Evolutionary conservation across 2,113 vertebrate species (phyloP), one percentile per base, ranked within the genome.

Genomic region (Panurus biarmicus): DNA sequence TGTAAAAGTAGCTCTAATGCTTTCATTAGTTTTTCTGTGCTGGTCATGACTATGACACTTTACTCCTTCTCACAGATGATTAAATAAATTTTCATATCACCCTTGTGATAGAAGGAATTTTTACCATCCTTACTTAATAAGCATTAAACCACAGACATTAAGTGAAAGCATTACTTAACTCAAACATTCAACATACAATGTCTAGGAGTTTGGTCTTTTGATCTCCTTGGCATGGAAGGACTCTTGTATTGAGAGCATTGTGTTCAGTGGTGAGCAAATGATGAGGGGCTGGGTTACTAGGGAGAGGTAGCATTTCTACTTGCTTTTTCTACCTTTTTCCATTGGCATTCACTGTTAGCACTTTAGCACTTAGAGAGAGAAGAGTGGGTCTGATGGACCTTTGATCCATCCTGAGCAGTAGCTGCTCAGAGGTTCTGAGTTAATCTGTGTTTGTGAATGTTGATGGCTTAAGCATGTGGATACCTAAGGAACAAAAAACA

Each of bases 191-290:
- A 69, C 80, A 64, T 24, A 1, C 2, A 2, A 6, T 69, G 16
- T 24, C 36, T 56, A 57, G 29, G 14, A 40, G 22, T 72, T 75
- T 0, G 1, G 0, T 1, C 12, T 57, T 90, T 79, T 87, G 0
- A n/a, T 57, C 10, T 76, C 5, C 40, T 56, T 87, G 29, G 40
- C 19, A 6, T 33, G 50, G 19, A 62, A 40, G 61, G 8, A 67
- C 11, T 60, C 23, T 11, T 33, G 11, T 54, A n/a, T 89, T 64
- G 38, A 85, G 28, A 70, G 7, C 12, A 50, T 7, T 23, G 17
- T 10, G n/a, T n/a, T n/a, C n/a, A n/a, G n/a, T n/a, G n/a, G n/a
- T 78, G 23, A 66, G 5, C 29, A 60, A 72, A 45, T 61, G 5
- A 5, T 54, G 25, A 73, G 57, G 9, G 25, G 2, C 35, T 74